Evolutionary conservation across 92 coral and sea anemone species (phyloP).

Genomic region (Diadumene lineata): DNA sequence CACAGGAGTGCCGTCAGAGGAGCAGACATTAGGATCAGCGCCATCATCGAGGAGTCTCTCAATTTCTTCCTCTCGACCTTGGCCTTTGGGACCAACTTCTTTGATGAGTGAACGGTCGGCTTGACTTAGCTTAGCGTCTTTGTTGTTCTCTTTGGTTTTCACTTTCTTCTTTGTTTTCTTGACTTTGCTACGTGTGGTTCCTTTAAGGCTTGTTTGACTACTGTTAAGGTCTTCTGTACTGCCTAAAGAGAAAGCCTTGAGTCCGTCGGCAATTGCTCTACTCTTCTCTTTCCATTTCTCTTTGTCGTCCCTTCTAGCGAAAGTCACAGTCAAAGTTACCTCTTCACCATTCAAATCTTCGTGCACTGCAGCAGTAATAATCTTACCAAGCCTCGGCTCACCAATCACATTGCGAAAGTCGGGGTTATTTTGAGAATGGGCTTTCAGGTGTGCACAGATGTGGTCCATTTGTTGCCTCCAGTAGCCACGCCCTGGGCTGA

Average conservation of each 20-base stretch:
- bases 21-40: constrained; percentile 76
- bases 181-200: constrained; percentile 41
- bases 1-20: constrained; percentile 71
- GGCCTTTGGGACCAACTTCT: constrained; percentile 86
- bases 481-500: constrained; percentile 97
- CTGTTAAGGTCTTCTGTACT: constrained; percentile 49
- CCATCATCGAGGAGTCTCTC: constrained; percentile 83
- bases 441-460: constrained; percentile 91
- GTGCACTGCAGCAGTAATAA: constrained; percentile 88
- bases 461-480: constrained; percentile 99
- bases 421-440: constrained; percentile 94
- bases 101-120: constrained; percentile 75
- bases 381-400: constrained; percentile 93
- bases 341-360: constrained; percentile 96
- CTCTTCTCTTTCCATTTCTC: constrained; percentile 76
- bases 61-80: constrained; percentile 93
- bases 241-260: constrained; percentile 57
- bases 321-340: constrained; percentile 83
- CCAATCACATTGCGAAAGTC: constrained; percentile 92
- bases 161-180: constrained; percentile 56
- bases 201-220: constrained; percentile 45
- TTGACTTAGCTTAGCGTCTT: constrained; percentile 41
- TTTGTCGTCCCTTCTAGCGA: constrained; percentile 79
- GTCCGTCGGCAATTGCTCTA: constrained; percentile 63
- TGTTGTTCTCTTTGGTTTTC: constrained; percentile 43